These are phyloP conservation scores for Pristionchus japonicus DNA, from an alignment of 2,888 invertebrate species.

Conservation along the genomic window DNA sequence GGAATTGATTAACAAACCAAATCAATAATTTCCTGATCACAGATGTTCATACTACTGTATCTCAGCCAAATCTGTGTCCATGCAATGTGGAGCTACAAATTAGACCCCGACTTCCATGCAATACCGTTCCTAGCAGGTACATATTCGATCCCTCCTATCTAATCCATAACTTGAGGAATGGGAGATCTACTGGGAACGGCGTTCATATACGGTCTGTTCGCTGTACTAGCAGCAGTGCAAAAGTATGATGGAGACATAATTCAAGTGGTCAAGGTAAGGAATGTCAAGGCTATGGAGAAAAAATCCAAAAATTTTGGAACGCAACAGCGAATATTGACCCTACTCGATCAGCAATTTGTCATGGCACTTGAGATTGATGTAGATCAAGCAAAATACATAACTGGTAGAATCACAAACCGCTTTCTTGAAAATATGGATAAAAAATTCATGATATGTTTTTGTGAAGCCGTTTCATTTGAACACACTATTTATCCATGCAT, in stretches of 20 bases:
- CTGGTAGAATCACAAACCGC: constrained; percentile 10
- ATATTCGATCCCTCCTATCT: too few species aligned
- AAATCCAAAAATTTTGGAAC: not conserved
- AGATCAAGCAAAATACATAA: not conserved
- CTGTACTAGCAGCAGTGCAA: not conserved
- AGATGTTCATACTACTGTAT: constrained; percentile 10
- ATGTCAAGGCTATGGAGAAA: not conserved
- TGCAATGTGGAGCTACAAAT: constrained; percentile 13
- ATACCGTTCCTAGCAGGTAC: constrained; percentile 11
- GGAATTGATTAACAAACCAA: not conserved
- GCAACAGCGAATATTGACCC: not conserved
- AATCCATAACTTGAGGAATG: not conserved
- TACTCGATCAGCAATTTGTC: not conserved
- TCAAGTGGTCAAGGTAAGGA: not conserved
- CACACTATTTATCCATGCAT: constrained; percentile 21
- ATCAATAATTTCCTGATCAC: not conserved
- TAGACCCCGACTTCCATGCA: constrained; percentile 36
- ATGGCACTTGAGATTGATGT: not conserved
- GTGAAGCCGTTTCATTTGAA: too few species aligned
- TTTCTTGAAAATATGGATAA: not conserved
- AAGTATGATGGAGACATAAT: not conserved
- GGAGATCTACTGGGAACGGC: constrained; percentile 2
- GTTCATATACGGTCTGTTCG: not conserved
- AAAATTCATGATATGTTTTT: not conserved
- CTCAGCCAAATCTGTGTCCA: constrained; percentile 19